Evolutionary conservation across 2,113 vertebrate genomes (phyloP), one percentile per base, ranked within the genome.

Genomic region (Misgurnus anguillicaudatus): DNA sequence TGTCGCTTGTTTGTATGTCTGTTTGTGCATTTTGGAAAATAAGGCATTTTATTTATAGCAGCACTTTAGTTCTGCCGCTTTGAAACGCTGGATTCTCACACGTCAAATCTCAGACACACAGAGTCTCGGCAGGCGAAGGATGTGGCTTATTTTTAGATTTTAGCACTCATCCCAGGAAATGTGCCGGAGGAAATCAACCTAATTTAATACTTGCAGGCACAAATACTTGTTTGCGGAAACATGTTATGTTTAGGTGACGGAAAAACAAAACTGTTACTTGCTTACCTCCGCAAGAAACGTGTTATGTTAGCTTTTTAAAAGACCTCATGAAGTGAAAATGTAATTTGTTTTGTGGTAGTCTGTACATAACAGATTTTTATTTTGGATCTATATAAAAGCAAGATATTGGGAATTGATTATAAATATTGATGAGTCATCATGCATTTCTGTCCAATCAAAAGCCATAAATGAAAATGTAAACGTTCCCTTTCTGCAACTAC

Each of bases 81-180:
- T 77, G 85, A 81, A 82, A 80, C 80, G 72, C 64, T 38, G 13
- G 14, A 77, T 77, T 71, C 61, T 69, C 53, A 58, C 65, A 73
- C 80, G 61, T 75, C 45, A 89, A 84, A 89, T 79, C 64, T 79
- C 64, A 83, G 60, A 73, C 4, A 41, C 75, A 39, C 41, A 11
- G 51, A 75, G 60, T 55, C 75, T 74, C 74, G 45, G 11, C 42
- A 75, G 58, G 70, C 71, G 47, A 61, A 79, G 42, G 71, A 79
- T 75, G 76, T 55, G 38, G 77, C 65, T 42, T 83, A 80, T 79
- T 83, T 83, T 83, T 75, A 76, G 72, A 67, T 65, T 76, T 83
- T 83, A 80, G 72, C 77, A 80, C 64, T 74, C 65, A 39, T 74
- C 77, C 77, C 66, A 65, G 66, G 60, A 76, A 80, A 71, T 48